Percentiles rank a stretch among this genome's conserved stretches.
These are phyloP conservation scores for Silurus glanis DNA, from an alignment of 2,113 vertebrate species.

Conservation along the genomic window DNA sequence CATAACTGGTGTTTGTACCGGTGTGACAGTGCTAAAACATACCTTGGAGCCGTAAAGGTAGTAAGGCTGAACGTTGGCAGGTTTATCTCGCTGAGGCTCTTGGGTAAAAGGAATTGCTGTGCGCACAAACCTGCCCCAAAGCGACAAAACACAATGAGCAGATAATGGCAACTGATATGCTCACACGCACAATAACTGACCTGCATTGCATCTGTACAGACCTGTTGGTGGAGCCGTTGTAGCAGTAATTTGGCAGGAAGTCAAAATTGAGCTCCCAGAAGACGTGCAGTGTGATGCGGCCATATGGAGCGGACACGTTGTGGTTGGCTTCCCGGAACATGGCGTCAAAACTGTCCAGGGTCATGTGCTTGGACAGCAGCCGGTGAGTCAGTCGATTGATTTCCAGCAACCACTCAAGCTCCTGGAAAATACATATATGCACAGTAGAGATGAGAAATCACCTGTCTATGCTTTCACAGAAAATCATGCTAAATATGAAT, in stretches of 20 bases:
- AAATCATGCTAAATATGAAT: not conserved
- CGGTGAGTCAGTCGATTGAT: slow-evolving; percentile 96
- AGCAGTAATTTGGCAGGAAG: slow-evolving; percentile 99
- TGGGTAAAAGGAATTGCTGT: slow-evolving; percentile 98
- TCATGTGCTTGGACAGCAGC: slow-evolving; percentile 95
- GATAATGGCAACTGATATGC: not conserved
- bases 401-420: slow-evolving; percentile 96
- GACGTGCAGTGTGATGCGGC: slow-evolving; percentile 96
- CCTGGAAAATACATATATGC: slow-evolving; percentile 69
- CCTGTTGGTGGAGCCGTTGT: slow-evolving; percentile 98
- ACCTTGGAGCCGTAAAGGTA: slow-evolving; percentile 99
- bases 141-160: not conserved
- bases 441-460: not conserved
- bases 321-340: slow-evolving; percentile 99
- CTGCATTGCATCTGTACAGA: slow-evolving; percentile 56
- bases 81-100: slow-evolving; percentile 97
- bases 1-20: not conserved
- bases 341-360: slow-evolving; percentile 97
- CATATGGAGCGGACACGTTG: slow-evolving; percentile 97
- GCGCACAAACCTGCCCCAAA: slow-evolving; percentile 85
- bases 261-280: slow-evolving; percentile 99
- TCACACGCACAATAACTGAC: not conserved
- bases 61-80: slow-evolving; percentile 97
- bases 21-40: slow-evolving; percentile 33
- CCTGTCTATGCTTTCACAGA: not conserved